Conservation (phyloP, 2,888 invertebrate species). For the Psococerastis gibbosa region DNA sequence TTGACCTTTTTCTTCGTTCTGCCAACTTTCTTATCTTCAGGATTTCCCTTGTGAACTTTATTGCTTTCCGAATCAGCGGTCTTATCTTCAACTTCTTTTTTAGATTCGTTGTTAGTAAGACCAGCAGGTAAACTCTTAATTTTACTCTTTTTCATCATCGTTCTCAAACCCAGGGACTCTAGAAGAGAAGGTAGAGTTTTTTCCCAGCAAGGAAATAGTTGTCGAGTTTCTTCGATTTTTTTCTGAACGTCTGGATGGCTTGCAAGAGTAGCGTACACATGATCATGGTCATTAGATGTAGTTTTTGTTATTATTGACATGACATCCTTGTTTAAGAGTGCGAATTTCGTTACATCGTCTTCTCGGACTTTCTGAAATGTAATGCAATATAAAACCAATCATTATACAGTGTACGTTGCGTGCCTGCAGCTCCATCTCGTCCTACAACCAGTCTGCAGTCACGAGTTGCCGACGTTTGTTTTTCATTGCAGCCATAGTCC, state of each 20-base stretch:
- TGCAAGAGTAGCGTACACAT: not conserved
- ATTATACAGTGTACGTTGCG: too few relatives aligned
- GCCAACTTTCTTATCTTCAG: not conserved
- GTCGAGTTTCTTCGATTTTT: not conserved
- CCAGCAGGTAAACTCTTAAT: not conserved
- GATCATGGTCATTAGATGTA: not conserved
- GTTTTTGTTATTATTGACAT: not conserved
- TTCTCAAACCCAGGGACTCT: not conserved
- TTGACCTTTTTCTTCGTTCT: not conserved
- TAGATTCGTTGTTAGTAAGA: not conserved
- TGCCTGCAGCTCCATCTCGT: too few relatives aligned
- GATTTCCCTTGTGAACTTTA: not conserved
- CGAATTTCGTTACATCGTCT: slow-evolving; percentile 1
- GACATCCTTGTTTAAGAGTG: not conserved
- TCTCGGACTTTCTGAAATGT: not conserved
- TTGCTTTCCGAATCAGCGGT: not conserved
- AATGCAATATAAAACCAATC: not conserved
- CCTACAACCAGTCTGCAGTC: too few relatives aligned
- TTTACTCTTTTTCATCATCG: not conserved
- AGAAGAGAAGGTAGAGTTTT: not conserved
- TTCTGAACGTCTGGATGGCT: not conserved
- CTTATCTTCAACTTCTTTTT: not conserved
- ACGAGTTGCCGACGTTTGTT: too few relatives aligned
- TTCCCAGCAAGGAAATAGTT: not conserved
- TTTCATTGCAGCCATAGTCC: too few relatives aligned